Conservation (phyloP, 2,113 vertebrate species). For the Labeo catla region DNA sequence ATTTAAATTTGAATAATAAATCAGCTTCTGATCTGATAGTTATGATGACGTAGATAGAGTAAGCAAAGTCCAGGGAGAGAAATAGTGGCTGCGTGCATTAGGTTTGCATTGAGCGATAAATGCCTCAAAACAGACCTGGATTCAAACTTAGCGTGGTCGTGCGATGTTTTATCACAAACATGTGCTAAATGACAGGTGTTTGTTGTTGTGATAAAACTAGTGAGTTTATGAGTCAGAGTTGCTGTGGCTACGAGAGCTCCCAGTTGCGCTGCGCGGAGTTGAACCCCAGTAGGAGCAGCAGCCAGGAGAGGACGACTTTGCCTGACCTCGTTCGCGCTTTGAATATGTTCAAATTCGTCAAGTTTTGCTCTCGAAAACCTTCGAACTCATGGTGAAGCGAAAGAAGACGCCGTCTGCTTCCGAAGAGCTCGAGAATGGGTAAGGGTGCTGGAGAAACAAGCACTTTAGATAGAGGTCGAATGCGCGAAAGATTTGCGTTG, state of each 20-base stretch:
- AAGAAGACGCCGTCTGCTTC: constrained; percentile 78
- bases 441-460: constrained; percentile 68
- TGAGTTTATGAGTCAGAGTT: constrained; percentile 70
- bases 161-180: constrained; percentile 18
- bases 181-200: constrained; percentile 9
- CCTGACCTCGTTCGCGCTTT: constrained; percentile 69
- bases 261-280: constrained; percentile 80
- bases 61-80: constrained; percentile 52
- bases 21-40: constrained; percentile 51
- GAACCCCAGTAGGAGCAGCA: constrained; percentile 75
- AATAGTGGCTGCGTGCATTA: constrained; percentile 30
- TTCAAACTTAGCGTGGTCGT: background rate
- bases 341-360: constrained; percentile 80
- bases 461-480: constrained; percentile 81
- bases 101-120: constrained; percentile 9
- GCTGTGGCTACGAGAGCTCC: constrained; percentile 68
- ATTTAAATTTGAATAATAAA: background rate
- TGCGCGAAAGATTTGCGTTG: constrained; percentile 73
- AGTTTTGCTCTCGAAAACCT: constrained; percentile 68
- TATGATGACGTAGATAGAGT: constrained; percentile 55
- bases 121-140: constrained; percentile 17
- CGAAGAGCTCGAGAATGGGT: constrained; percentile 81
- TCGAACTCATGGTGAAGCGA: constrained; percentile 88
- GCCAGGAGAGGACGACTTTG: constrained; percentile 67
- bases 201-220: constrained; percentile 57